phyloP scores from a whole-genome alignment of 2,888 invertebrate species.

The Lochmaea capreae region DNA sequence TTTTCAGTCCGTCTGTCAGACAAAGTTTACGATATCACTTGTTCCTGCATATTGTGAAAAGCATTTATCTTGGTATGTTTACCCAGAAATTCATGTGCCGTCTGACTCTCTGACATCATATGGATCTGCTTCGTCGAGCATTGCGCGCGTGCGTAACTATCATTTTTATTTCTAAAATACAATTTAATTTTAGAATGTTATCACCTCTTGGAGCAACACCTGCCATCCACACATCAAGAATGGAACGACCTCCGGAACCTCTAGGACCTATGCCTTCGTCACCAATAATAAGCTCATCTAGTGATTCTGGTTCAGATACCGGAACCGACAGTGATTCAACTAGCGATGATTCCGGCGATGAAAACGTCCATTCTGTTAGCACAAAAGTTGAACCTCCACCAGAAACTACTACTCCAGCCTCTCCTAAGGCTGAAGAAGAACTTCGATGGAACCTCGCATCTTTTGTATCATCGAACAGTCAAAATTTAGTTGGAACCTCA shows the following conservation, averaged over 20 bases:
- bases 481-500: conserved; percentile 42
- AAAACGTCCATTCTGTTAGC: conserved; percentile 52
- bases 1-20: too few relatives aligned
- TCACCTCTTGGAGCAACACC: conserved; percentile 69
- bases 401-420: conserved; percentile 53
- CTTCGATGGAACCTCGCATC: conserved; percentile 63
- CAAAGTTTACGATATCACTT: too few relatives aligned
- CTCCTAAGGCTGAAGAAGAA: conserved; percentile 66
- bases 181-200: conserved; percentile 63
- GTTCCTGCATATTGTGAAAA: too few relatives aligned
- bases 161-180: too few relatives aligned
- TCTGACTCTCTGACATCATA: too few relatives aligned
- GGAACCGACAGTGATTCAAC: conserved; percentile 70
- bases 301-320: conserved; percentile 74
- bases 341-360: conserved; percentile 69
- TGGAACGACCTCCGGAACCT: conserved; percentile 54
- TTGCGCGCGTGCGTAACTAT: too few relatives aligned
- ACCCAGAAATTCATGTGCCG: too few relatives aligned
- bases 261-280: conserved; percentile 59
- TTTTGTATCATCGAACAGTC: conserved; percentile 56
- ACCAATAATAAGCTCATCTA: conserved; percentile 72
- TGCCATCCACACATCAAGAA: conserved; percentile 59
- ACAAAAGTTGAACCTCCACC: conserved; percentile 20
- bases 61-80: too few relatives aligned
- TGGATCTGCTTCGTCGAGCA: too few relatives aligned